phyloP scores from a whole-genome alignment of 2,797 vertebrate genomes.

The Sarcophilus harrisii region DNA sequence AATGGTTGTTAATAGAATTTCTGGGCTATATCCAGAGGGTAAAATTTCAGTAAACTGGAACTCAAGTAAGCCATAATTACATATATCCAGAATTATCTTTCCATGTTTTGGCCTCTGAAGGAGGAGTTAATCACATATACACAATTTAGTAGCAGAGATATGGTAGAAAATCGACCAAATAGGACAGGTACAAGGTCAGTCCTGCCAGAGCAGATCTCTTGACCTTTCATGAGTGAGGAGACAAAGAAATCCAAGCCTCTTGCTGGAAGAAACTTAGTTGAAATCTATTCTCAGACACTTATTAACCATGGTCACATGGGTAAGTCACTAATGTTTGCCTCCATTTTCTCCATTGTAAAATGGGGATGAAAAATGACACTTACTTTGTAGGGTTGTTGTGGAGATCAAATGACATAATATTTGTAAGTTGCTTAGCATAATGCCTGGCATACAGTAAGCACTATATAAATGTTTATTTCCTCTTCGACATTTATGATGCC shows the following conservation, averaged over 20 bases:
- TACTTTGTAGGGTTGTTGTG: not conserved
- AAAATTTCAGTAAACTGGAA: conserved; percentile 28
- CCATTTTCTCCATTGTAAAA: not conserved
- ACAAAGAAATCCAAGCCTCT: not conserved
- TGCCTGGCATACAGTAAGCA: not conserved
- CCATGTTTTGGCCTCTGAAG: conserved; percentile 11
- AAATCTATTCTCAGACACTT: too few relatives aligned
- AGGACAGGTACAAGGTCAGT: not conserved
- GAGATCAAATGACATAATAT: not conserved
- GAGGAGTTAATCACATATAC: conserved; percentile 2
- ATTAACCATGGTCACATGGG: too few relatives aligned
- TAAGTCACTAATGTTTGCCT: not conserved
- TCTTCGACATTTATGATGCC: not conserved
- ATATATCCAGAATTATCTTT: not conserved
- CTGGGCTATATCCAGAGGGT: not conserved
- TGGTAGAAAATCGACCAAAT: not conserved
- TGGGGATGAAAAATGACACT: not conserved
- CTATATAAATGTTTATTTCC: not conserved
- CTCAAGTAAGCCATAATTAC: not conserved
- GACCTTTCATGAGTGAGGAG: not conserved
- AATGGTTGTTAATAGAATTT: not conserved
- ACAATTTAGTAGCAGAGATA: conserved; percentile 10
- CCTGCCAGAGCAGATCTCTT: not conserved
- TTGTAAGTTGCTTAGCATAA: not conserved
- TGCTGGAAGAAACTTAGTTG: not conserved